Evolutionary conservation across 1,140 invertebrate genomes (phyloP), one percentile per base, ranked within the genome.

Genomic region (Drosophila trapezifrons): DNA sequence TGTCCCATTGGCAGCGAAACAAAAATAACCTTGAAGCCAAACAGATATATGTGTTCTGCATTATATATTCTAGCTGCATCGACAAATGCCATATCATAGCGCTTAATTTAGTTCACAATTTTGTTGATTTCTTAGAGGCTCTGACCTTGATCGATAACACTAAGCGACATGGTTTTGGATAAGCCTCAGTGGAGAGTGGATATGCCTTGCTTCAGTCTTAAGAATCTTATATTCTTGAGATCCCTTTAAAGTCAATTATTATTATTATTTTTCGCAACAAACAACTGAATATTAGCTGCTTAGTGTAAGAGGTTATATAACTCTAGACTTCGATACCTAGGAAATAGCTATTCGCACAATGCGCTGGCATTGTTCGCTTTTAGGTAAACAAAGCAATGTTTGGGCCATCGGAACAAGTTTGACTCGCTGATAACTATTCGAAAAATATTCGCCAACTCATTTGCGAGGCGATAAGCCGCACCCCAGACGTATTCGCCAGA

Each of bases 401-500:
- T 64, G 38, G 52, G 38, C 12, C 20, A 40, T 51, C 29, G 32
- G 13, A 47, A 70, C 25, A 32, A 40, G 67, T 57, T 58, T 56
- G 49, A 3, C 51, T 46, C 25, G 9, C 32, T 18, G 40, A 47
- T 46, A 71, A 37, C 32, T 12, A 55, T 17, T 10, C 18, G n/a
- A 51, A 37, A 29, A n/a, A 38, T 29, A 66, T 71, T 60, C 55
- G 78, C 81, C 45, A 46, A 65, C 56, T 83, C 67, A 80, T 54
- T 81, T 52, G 42, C 13, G n/a, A 38, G 17, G n/a, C 17, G 78
- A 82, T 82, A 83, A 82, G 74, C 45, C 37, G 43, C 45, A 46
- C 9, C 42, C 69, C 70, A 86, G 82, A 81, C 81, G 6, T 13
- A 4, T 72, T 74, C 52, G 65, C 81, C 72, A 85, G 81, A 86